These are phyloP conservation scores for Gallinago paraguaiae DNA, from an alignment of 2,113 vertebrate genomes.

Conservation along the genomic window DNA sequence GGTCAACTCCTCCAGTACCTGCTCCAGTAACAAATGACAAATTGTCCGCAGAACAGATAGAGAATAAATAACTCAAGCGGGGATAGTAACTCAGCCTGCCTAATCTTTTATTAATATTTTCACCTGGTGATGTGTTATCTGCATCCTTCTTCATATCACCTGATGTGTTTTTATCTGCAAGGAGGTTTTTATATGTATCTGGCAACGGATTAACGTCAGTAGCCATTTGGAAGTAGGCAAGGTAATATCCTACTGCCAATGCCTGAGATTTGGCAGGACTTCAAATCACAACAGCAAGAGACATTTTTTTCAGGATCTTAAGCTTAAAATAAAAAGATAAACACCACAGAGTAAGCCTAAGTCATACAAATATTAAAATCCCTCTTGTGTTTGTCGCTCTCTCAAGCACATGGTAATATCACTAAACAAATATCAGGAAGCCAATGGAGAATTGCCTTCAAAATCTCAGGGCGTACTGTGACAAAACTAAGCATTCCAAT, in stretches of 20 bases:
- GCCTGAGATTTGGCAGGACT: not conserved
- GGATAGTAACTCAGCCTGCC: not conserved
- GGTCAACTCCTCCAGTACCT: not conserved
- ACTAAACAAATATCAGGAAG: constrained; percentile 73
- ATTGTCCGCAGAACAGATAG: not conserved
- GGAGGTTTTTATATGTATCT: not conserved
- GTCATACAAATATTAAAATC: constrained; percentile 58
- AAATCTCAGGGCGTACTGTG: not conserved
- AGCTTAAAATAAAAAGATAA: constrained; percentile 40
- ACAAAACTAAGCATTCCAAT: constrained; percentile 42
- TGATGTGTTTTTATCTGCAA: not conserved
- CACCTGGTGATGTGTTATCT: not conserved
- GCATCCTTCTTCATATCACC: not conserved
- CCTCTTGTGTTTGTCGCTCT: constrained; percentile 47
- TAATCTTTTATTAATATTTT: not conserved
- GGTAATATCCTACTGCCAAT: not conserved
- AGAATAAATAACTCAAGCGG: not conserved
- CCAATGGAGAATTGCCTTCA: constrained; percentile 53
- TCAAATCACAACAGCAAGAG: not conserved
- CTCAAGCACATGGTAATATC: constrained; percentile 54
- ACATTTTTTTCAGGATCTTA: not conserved
- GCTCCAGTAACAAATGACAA: not conserved
- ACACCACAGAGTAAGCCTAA: constrained; percentile 41
- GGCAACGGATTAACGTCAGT: not conserved
- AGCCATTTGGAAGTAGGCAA: not conserved